These are phyloP conservation scores for Furcula furcula DNA, from an alignment of 2,888 invertebrate genomes.

Conservation along the genomic window DNA sequence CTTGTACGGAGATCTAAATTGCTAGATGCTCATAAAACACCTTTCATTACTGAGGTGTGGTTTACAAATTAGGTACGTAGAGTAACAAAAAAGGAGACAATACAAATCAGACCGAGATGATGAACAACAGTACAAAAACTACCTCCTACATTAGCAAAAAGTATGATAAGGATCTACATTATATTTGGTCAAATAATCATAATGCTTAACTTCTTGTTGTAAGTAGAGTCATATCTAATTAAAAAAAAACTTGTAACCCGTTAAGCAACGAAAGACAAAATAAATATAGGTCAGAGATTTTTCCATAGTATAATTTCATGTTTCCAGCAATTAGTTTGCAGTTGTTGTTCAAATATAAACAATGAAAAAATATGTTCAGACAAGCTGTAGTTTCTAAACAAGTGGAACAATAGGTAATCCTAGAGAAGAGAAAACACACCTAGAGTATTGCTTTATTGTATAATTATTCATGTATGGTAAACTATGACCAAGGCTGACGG, in stretches of 20 bases:
- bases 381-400: constrained; percentile 28
- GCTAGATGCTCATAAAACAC: neutral
- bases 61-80: neutral
- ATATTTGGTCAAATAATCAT: no score
- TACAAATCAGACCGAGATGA: neutral
- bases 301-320: constrained; percentile 14
- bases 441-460: constrained; percentile 33
- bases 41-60: neutral
- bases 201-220: no score
- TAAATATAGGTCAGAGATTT: constrained; percentile 8
- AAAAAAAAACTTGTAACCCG: no score
- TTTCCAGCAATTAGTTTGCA: constrained; percentile 4
- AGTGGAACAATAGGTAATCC: constrained; percentile 26
- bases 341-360: constrained; percentile 17
- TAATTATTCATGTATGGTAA: constrained; percentile 58
- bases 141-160: no score
- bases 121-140: no score
- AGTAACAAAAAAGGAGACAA: neutral
- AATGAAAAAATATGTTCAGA: constrained; percentile 23
- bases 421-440: constrained; percentile 36
- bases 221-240: no score
- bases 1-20: neutral
- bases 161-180: no score
- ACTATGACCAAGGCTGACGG: constrained; percentile 47
- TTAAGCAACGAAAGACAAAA: neutral